These are phyloP conservation scores for Scaptodrosophila lebanonensis DNA, from an alignment of 1,140 invertebrate species.

Conservation along the genomic window DNA sequence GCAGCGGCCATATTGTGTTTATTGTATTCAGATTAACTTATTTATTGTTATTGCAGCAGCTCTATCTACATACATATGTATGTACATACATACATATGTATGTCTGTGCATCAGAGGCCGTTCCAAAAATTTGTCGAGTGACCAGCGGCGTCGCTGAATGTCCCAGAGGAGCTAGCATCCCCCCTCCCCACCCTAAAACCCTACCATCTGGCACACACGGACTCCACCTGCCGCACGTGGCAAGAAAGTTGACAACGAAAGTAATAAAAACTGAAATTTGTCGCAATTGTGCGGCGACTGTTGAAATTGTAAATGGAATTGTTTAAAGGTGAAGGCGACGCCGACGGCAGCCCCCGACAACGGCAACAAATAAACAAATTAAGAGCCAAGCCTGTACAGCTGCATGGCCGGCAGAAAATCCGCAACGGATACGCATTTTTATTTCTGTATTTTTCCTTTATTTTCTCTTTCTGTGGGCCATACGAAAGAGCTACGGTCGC, in stretches of 20 bases:
- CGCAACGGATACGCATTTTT: conserved; percentile 68
- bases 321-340: conserved; percentile 65
- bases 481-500: conserved; percentile 35
- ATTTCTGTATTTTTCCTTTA: too few species aligned
- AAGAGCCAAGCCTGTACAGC: conserved; percentile 31
- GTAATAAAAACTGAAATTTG: conserved; percentile 70
- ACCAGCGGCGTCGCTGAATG: too few species aligned
- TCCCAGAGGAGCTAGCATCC: too few species aligned
- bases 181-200: too few species aligned
- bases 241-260: conserved; percentile 61
- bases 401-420: conserved; percentile 36
- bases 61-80: too few species aligned
- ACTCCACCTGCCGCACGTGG: too few species aligned
- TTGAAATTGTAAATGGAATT: conserved; percentile 62
- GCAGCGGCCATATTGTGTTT: too few species aligned
- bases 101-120: too few species aligned
- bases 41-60: conserved; percentile 59
- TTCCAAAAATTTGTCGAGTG: conserved; percentile 31
- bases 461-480: too few species aligned
- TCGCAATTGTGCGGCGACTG: conserved; percentile 36
- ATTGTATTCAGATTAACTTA: conserved; percentile 75
- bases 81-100: too few species aligned
- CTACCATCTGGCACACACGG: too few species aligned
- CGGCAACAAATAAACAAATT: conserved; percentile 68
- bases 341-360: conserved; percentile 19